Evolutionary conservation across 2,797 vertebrate species (phyloP).

Genomic region (Thunnus albacares): DNA sequence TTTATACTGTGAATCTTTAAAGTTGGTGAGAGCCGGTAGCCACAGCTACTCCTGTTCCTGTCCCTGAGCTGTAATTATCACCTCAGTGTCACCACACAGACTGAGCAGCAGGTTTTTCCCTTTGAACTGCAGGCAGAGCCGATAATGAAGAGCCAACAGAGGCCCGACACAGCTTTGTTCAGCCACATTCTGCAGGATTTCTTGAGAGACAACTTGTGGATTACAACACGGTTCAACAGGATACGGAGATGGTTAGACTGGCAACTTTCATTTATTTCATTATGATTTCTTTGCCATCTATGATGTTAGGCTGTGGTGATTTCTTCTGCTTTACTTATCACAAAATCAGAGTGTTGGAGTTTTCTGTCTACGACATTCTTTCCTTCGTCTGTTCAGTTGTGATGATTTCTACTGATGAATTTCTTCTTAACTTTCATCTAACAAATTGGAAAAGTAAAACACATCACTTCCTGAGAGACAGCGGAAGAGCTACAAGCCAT

Average conservation of each 20-base stretch:
- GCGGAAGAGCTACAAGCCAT: not conserved
- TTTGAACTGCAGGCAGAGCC: slow-evolving; percentile 58
- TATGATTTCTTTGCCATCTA: not conserved
- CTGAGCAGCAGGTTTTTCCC: slow-evolving; percentile 23
- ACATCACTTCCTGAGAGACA: not conserved
- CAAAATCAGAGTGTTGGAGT: too few relatives aligned
- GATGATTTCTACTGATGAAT: not conserved
- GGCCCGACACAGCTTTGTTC: slow-evolving; percentile 30
- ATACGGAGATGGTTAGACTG: not conserved
- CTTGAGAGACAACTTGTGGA: not conserved
- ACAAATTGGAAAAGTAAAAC: too few relatives aligned
- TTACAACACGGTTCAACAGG: not conserved
- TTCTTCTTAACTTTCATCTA: not conserved
- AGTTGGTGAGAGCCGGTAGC: slow-evolving; percentile 7
- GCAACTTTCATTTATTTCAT: not conserved
- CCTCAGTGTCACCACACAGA: slow-evolving; percentile 46
- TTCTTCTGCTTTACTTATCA: not conserved
- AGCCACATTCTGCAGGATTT: not conserved
- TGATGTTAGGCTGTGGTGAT: not conserved
- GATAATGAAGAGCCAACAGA: slow-evolving; percentile 37
- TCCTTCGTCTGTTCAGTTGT: not conserved
- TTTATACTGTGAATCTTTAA: not conserved
- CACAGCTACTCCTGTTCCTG: slow-evolving; percentile 13
- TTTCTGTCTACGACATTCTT: not conserved
- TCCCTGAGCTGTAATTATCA: slow-evolving; percentile 58